phyloP scores from a whole-genome alignment of 2,888 invertebrate species.

The Calameuta pallipes region DNA sequence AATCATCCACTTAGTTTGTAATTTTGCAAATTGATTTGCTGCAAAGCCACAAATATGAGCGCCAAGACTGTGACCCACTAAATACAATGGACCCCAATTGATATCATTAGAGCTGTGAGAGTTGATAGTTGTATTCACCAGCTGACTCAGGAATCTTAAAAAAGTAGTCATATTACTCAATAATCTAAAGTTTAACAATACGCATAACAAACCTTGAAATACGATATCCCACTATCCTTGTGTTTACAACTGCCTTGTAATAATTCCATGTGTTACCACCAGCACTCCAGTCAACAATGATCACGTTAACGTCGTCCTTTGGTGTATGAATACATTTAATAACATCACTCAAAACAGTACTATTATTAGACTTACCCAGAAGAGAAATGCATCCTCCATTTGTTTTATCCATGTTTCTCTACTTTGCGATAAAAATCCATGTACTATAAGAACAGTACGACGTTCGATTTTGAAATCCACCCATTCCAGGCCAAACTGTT shows the following conservation, averaged over 20 bases:
- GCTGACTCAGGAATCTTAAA: conserved; percentile 67
- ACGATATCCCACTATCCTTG: conserved; percentile 70
- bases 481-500: conserved; percentile 71
- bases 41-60: conserved; percentile 73
- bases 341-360: not conserved
- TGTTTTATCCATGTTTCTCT: conserved; percentile 72
- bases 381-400: conserved; percentile 71
- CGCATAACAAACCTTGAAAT: conserved; percentile 64
- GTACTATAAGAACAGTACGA: conserved; percentile 72
- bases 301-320: conserved; percentile 73
- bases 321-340: not conserved
- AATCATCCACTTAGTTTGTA: conserved; percentile 50
- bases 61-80: conserved; percentile 74
- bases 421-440: conserved; percentile 74
- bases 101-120: conserved; percentile 52
- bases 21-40: conserved; percentile 68
- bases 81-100: conserved; percentile 64
- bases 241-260: conserved; percentile 72
- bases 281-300: conserved; percentile 74
- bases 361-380: conserved; percentile 66
- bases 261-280: conserved; percentile 75
- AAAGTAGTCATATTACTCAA: conserved; percentile 2
- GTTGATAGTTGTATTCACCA: conserved; percentile 65
- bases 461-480: conserved; percentile 70
- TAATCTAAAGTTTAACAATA: conserved; percentile 5